phyloP scores from a whole-genome alignment of 2,113 vertebrate genomes.

The Oryzias melastigma region DNA sequence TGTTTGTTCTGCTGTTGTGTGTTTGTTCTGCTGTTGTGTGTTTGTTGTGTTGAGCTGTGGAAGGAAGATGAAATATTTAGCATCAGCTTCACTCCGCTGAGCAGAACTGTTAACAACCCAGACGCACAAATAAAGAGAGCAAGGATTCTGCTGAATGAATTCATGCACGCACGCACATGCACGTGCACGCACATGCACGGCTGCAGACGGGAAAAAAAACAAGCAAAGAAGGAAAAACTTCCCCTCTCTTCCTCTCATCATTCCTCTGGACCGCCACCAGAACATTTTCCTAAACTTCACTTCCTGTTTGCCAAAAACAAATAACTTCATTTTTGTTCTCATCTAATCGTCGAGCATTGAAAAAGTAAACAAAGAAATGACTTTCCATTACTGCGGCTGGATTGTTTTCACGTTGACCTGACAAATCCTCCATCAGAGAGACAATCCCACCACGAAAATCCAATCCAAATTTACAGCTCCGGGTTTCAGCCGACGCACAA shows the following conservation, averaged over 20 bases:
- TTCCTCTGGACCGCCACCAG: no score
- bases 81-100: conserved; percentile 66
- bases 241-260: no score
- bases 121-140: conserved; percentile 24
- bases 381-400: conserved; percentile 38
- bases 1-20: conserved; percentile 1
- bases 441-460: conserved; percentile 54
- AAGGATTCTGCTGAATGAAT: conserved; percentile 5
- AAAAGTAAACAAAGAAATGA: conserved; percentile 23
- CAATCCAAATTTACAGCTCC: conserved; percentile 34
- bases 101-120: conserved; percentile 61
- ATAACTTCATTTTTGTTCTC: no score
- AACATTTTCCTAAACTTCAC: no score
- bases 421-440: conserved; percentile 55
- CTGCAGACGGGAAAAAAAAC: conserved; percentile 2
- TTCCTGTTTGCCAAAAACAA: no score
- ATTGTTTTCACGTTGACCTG: conserved; percentile 55
- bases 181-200: background rate
- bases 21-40: background rate
- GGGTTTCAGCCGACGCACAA: conserved; percentile 38
- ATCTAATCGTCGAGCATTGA: background rate
- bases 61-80: conserved; percentile 71
- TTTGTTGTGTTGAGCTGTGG: conserved; percentile 18
- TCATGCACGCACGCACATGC: background rate
- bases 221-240: no score